These are phyloP conservation scores for Parascotia fuliginaria DNA, from an alignment of 2,888 invertebrate genomes.

Conservation along the genomic window DNA sequence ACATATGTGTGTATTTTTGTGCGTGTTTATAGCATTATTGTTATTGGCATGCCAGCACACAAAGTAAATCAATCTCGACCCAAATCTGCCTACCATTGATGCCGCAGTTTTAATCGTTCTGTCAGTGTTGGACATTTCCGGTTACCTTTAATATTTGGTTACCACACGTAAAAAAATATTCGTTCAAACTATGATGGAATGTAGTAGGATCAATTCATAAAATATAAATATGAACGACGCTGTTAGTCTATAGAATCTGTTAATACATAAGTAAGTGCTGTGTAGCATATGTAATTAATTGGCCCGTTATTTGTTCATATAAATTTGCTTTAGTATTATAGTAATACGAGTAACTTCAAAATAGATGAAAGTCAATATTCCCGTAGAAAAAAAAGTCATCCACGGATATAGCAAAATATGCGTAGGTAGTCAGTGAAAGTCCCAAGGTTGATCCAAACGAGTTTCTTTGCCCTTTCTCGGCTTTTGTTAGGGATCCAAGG, in stretches of 20 bases:
- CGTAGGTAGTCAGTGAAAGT: slow-evolving; percentile 84
- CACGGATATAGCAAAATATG: slow-evolving; percentile 57
- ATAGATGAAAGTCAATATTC: slow-evolving; percentile 29
- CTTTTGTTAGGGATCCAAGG: slow-evolving; percentile 83
- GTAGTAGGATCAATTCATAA: too few relatives aligned
- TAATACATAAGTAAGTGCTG: too few relatives aligned
- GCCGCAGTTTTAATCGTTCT: slow-evolving; percentile 41
- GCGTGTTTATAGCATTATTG: slow-evolving; percentile 61
- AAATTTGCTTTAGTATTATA: too few relatives aligned
- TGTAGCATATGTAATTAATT: too few relatives aligned
- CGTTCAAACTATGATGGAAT: not conserved
- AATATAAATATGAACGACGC: too few relatives aligned
- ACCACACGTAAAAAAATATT: not conserved
- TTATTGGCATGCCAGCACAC: slow-evolving; percentile 68
- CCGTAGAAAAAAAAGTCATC: slow-evolving; percentile 28
- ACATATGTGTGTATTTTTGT: slow-evolving; percentile 35
- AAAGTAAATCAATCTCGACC: slow-evolving; percentile 74
- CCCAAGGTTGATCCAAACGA: slow-evolving; percentile 79
- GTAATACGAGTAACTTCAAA: slow-evolving; percentile 11
- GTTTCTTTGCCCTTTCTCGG: slow-evolving; percentile 84
- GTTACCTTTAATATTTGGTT: slow-evolving; percentile 17
- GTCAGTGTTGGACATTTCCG: slow-evolving; percentile 44
- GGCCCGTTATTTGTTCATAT: too few relatives aligned
- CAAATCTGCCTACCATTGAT: slow-evolving; percentile 58
- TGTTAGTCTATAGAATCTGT: too few relatives aligned